Conservation (phyloP, 2,113 vertebrate genomes). For the Vidua macroura region DNA sequence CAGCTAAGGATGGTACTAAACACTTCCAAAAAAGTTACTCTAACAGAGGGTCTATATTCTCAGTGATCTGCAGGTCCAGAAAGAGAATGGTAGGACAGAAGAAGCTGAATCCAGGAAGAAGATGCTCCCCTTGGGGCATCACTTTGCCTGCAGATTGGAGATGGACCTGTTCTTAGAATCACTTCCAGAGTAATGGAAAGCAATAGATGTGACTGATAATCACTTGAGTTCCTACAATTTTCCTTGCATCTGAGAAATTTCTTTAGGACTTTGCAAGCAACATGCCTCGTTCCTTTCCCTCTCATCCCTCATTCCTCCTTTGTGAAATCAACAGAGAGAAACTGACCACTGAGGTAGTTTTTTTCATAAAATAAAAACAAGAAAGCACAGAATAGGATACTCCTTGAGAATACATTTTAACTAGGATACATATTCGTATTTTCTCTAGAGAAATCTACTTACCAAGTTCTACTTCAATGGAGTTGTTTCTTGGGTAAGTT, state of each 20-base stretch:
- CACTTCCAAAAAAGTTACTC: neutral
- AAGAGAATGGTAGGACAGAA: neutral
- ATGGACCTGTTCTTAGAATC: neutral
- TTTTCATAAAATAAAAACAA: neutral
- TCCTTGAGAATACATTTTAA: neutral
- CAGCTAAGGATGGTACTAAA: neutral
- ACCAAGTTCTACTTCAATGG: conserved; percentile 76
- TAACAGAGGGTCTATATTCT: neutral
- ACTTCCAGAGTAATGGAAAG: neutral
- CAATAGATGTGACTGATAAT: neutral
- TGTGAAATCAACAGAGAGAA: neutral
- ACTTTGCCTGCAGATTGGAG: neutral
- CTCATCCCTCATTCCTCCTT: neutral
- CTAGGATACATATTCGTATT: neutral
- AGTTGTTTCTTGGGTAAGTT: conserved; percentile 73
- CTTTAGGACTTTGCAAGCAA: neutral
- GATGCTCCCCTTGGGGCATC: neutral
- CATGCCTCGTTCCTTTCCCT: neutral
- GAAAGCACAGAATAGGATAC: neutral
- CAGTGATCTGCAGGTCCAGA: neutral
- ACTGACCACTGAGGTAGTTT: neutral
- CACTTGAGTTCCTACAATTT: neutral
- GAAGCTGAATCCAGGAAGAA: neutral
- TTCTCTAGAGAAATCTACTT: conserved; percentile 49
- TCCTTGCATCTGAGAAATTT: neutral